These are phyloP conservation scores for Hycleus cichorii DNA, from an alignment of 1,140 invertebrate genomes.

Conservation along the genomic window DNA sequence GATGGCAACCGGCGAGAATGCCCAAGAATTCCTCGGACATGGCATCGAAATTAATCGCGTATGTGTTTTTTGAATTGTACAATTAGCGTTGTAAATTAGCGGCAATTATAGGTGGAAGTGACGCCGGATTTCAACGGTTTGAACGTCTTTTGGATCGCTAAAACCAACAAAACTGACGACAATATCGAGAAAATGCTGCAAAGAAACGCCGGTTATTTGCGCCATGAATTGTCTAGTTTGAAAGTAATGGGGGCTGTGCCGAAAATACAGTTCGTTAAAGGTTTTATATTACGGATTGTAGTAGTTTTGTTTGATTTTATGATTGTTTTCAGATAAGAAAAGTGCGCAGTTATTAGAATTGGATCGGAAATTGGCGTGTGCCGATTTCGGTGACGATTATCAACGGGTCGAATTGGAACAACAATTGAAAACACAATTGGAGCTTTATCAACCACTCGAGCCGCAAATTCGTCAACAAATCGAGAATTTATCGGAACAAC, in stretches of 20 bases:
- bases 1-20: slow-evolving; percentile 58
- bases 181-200: slow-evolving; percentile 49
- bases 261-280: slow-evolving; percentile 61
- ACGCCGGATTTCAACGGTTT: slow-evolving; percentile 54
- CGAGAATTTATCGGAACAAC: slow-evolving; percentile 3
- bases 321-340: slow-evolving; percentile 47
- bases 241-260: slow-evolving; percentile 64
- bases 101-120: slow-evolving; percentile 49
- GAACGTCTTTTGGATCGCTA: slow-evolving; percentile 62
- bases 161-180: slow-evolving; percentile 41
- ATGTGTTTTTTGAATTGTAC: slow-evolving; percentile 15
- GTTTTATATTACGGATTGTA: slow-evolving; percentile 28
- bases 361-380: slow-evolving; percentile 47
- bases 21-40: slow-evolving; percentile 50
- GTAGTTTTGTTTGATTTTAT: neutral
- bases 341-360: slow-evolving; percentile 46
- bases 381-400: slow-evolving; percentile 57
- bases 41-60: slow-evolving; percentile 61
- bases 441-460: slow-evolving; percentile 38
- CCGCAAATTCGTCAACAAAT: neutral
- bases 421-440: slow-evolving; percentile 43
- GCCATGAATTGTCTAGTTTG: slow-evolving; percentile 61
- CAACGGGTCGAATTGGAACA: slow-evolving; percentile 42
- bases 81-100: slow-evolving; percentile 11
- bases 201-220: slow-evolving; percentile 47